Percentiles rank a stretch among this genome's conserved stretches.
These are phyloP conservation scores for Cheirogaleus medius DNA, from an alignment of 2,113 vertebrate genomes.

Conservation along the genomic window DNA sequence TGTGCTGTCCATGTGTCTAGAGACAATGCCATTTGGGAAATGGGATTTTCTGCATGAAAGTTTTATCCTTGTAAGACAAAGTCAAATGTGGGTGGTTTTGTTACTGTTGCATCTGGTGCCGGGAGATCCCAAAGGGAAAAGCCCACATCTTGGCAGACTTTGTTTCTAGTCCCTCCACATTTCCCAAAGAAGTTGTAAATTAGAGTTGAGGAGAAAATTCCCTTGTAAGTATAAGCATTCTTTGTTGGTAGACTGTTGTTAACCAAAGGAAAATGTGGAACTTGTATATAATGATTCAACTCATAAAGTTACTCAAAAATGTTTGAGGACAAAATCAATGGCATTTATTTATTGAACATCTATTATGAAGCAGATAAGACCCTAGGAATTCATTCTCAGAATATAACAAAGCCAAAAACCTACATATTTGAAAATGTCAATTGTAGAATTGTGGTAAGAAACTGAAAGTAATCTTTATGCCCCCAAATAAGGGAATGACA, in stretches of 20 bases:
- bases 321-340: neutral
- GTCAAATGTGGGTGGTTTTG: neutral
- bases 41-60: neutral
- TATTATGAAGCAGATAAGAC: neutral
- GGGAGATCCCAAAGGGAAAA: neutral
- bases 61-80: neutral
- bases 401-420: neutral
- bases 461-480: slow-evolving; percentile 12
- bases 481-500: neutral
- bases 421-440: slow-evolving; percentile 6
- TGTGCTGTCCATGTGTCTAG: neutral
- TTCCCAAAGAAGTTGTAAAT: neutral
- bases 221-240: neutral
- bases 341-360: neutral
- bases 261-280: neutral
- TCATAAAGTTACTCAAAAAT: neutral
- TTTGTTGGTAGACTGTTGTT: neutral
- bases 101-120: neutral
- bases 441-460: neutral
- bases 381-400: neutral
- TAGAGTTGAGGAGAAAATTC: neutral
- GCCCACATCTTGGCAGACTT: neutral
- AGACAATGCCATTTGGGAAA: neutral
- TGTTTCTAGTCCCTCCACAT: neutral
- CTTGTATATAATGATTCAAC: neutral